Evolutionary conservation across 2,797 vertebrate species (phyloP), one percentile per base, ranked within the genome.

Genomic region (Platyrinchus mystaceus): DNA sequence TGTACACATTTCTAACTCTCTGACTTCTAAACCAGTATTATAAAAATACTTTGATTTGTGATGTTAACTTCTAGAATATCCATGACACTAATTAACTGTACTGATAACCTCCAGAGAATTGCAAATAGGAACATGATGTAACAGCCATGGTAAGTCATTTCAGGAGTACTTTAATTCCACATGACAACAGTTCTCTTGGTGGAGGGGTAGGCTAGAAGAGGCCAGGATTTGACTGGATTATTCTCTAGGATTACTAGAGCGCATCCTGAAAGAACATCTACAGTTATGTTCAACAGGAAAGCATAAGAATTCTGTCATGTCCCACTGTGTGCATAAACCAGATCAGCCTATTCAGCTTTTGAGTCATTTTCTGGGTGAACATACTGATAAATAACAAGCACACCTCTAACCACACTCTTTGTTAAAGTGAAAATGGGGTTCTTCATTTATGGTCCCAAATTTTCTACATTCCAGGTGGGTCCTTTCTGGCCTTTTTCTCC

Each of bases 401-500:
- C 20, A 64, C n/a, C 47, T 37, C 24, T 49, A 68, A 69, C 41
- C 41, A 55, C 18, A n/a, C 19, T 70, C 80, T 84, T 75, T 63
- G 50, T 47, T 81, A 70, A 79, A 87, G 91, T 26, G 52, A 90
- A 93, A 95, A 90, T 46, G 8, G 26, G 58, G 34, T 53, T 55
- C 90, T 93, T 94, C 78, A 87, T 66, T 88, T 87, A 88, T 32
- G 41, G 23, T 85, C 67, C 75, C 84, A 82, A 89, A 43, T 85
- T 94, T 93, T 86, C 56, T 64, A 79, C 56, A 84, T 95, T 96
- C 90, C 91, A 95, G 55, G 46, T 18, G 44, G 63, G 58, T 77
- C 6, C 1, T 94, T 95, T 94, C 91, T 94, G 94, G 80, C 66
- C 87, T 96, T 96, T 95, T 96, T 95, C 96, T 95, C 58, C 78